Conservation (phyloP, 2,888 invertebrate species). For the Nebria brevicollis region DNA sequence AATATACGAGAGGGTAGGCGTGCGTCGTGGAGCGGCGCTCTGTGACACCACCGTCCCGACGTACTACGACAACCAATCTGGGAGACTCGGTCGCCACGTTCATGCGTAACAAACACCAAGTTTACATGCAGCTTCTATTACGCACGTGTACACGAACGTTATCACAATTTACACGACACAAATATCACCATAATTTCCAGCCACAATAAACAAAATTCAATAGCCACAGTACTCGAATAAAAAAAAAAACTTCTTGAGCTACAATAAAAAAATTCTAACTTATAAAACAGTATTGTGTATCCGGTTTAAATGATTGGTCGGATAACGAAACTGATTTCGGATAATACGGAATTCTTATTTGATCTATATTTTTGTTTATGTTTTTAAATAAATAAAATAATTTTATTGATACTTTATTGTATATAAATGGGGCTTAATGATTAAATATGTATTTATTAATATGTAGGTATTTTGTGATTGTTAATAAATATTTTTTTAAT, state of each 20-base stretch:
- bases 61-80: constrained; percentile 39
- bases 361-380: background rate
- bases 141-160: constrained; percentile 1
- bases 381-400: no score
- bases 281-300: no score
- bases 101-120: constrained; percentile 20
- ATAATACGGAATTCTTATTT: background rate
- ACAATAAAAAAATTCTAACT: no score
- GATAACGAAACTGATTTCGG: background rate
- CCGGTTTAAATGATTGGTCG: no score
- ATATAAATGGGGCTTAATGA: no score
- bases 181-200: background rate
- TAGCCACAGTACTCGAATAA: no score
- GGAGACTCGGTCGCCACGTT: constrained; percentile 29
- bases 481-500: background rate
- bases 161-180: background rate
- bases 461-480: no score
- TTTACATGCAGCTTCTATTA: constrained; percentile 18
- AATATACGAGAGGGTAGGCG: constrained; percentile 37
- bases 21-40: constrained; percentile 22
- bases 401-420: no score
- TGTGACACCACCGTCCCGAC: constrained; percentile 9
- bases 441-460: no score
- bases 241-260: no score
- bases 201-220: background rate